These are phyloP conservation scores for Myripristis murdjan DNA, from an alignment of 2,797 vertebrate species.

Conservation along the genomic window DNA sequence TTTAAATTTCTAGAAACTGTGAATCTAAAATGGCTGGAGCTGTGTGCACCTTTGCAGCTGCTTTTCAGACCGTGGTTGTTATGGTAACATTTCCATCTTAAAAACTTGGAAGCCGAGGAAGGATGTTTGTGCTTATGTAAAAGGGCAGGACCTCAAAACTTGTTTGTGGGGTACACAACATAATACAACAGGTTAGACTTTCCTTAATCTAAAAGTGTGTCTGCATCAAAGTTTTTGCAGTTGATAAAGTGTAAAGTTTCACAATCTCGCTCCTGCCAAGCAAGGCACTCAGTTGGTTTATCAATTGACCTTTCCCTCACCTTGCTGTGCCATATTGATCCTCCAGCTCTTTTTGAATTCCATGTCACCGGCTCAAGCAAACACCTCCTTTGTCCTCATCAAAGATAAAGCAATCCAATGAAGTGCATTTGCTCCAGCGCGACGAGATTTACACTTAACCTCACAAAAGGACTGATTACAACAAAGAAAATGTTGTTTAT, in stretches of 20 bases:
- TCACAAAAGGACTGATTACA: too few relatives aligned
- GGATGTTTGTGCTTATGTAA: conserved; percentile 51
- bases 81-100: conserved; percentile 62
- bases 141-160: conserved; percentile 48
- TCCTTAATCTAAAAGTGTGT: conserved; percentile 31
- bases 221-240: conserved; percentile 11
- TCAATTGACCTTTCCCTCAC: conserved; percentile 64
- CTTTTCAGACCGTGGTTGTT: conserved; percentile 56
- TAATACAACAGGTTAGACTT: conserved; percentile 53
- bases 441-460: conserved; percentile 12
- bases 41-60: conserved; percentile 25
- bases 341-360: conserved; percentile 13
- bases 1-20: conserved; percentile 47
- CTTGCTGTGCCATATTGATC: conserved; percentile 56
- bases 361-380: conserved; percentile 25
- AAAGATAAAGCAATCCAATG: conserved; percentile 24
- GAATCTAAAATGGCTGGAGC: conserved; percentile 42
- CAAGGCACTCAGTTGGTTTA: conserved; percentile 57
- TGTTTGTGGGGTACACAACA: background rate
- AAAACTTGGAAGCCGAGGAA: conserved; percentile 46
- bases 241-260: conserved; percentile 48
- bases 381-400: conserved; percentile 7
- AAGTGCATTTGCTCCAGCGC: background rate
- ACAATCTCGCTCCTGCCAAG: conserved; percentile 38
- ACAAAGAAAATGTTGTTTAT: too few relatives aligned